Base-by-base conservation (phyloP, 2,113 vertebrate genomes). In the Notarius quadriscutis region DNA sequence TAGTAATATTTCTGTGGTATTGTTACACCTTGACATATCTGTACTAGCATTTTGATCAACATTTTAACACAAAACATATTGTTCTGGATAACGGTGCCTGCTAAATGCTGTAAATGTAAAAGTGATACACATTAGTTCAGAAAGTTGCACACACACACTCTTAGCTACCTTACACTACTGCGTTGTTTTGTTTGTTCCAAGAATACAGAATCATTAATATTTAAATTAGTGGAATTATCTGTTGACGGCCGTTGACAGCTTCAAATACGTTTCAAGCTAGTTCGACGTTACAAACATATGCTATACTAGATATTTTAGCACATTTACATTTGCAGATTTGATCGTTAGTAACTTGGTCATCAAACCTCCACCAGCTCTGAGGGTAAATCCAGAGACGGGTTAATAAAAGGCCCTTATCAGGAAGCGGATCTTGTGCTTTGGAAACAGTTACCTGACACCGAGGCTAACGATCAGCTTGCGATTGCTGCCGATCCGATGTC, bases 371-470 rank as follows among this genome's bases (percentile, higher is more conserved):
- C 4, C 20, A 41, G 25, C 7, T 53, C 58, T 15, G 60, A 7
- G 48, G 12, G 71, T 78, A 15, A 87, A 67, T 83, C 81, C 71
- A 57, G 51, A 14, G 51, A 41, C n/a, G 30, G 62, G 72, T 83
- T 65, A 78, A 67, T 67, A 79, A 17, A 63, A 67, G 82, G 30
- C 81, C 51, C 9, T 9, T 67, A 84, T 87, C 72, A 67, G 60
- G 67, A 51, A 65, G 86, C 18, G 9, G 74, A 79, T 87, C 86
- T 27, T 7, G 50, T 82, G 84, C 88, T 72, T 58, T 89, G 85
- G 88, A 86, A 89, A 89, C 80, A 87, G 88, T 86, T 77, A 89
- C 71, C 53, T 53, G 88, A 89, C 85, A 89, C 88, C 80, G 5
- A 53, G 62, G 62, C 88, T 84, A 84, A 80, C 50, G 79, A 89